phyloP scores from a whole-genome alignment of 2,888 invertebrate genomes.

The Trachelus troglodyta region DNA sequence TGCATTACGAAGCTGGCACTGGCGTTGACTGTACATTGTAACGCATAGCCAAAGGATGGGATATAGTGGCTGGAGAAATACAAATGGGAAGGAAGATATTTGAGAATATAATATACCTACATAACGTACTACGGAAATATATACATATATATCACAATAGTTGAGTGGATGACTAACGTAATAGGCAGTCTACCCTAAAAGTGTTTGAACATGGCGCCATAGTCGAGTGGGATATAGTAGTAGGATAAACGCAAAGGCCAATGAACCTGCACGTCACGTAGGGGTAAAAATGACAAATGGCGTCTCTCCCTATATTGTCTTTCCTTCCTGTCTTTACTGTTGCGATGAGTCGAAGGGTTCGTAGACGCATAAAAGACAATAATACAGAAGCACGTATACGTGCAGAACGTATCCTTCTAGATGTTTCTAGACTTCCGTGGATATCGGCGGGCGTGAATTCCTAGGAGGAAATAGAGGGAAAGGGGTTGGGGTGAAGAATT shows the following conservation, averaged over 20 bases:
- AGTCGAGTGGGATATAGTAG: not conserved
- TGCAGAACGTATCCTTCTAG: not conserved
- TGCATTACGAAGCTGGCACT: conserved; percentile 21
- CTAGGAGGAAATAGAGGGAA: not conserved
- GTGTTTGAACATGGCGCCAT: not conserved
- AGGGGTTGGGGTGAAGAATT: not conserved
- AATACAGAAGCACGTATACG: not conserved
- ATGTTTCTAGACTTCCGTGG: not conserved
- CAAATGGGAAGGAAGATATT: not conserved
- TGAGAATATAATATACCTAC: not conserved
- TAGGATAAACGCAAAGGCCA: not conserved
- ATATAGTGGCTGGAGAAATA: not conserved
- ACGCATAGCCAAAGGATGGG: not conserved
- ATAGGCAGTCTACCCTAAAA: not conserved
- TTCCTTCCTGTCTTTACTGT: not conserved
- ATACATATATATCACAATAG: not conserved
- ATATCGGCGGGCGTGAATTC: not conserved
- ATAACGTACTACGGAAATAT: not conserved
- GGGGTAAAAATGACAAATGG: not conserved
- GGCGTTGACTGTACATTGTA: not conserved
- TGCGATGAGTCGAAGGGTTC: not conserved
- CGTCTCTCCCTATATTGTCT: not conserved
- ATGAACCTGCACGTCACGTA: not conserved
- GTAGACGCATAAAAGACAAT: not conserved
- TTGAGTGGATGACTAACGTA: not conserved